Evolutionary conservation across 2,797 vertebrate genomes (phyloP).

Genomic region (Champsocephalus gunnari): DNA sequence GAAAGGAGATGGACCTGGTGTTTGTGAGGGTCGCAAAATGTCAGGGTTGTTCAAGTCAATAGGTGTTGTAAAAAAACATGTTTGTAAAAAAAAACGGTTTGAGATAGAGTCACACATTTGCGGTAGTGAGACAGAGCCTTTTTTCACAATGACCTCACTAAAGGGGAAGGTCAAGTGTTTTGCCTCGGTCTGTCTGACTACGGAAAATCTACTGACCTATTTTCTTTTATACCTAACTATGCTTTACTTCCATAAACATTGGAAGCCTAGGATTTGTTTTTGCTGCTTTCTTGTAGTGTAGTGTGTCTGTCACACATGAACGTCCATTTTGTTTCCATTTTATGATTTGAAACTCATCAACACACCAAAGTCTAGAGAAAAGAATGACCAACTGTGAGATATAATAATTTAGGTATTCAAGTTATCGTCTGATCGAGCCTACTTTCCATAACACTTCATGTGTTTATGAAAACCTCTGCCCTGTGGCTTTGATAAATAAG

Average conservation of each 20-base stretch:
- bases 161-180: too few relatives aligned
- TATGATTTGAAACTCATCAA: too few relatives aligned
- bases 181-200: too few relatives aligned
- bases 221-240: too few relatives aligned
- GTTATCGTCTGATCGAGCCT: background rate
- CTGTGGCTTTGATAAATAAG: background rate
- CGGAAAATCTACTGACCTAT: too few relatives aligned
- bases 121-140: background rate
- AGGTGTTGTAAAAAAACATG: background rate
- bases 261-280: too few relatives aligned
- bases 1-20: background rate
- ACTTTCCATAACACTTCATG: background rate
- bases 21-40: constrained; percentile 21
- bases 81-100: background rate
- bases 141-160: background rate
- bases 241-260: too few relatives aligned
- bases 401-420: background rate
- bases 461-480: background rate
- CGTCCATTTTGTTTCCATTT: too few relatives aligned
- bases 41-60: background rate
- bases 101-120: background rate
- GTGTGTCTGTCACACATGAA: too few relatives aligned
- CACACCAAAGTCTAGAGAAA: too few relatives aligned
- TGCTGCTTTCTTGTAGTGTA: too few relatives aligned
- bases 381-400: background rate